Percentiles rank a stretch among this genome's conserved stretches.
Evolutionary conservation across 1,140 invertebrate genomes (phyloP).

Genomic region (Goniozus legneri): DNA sequence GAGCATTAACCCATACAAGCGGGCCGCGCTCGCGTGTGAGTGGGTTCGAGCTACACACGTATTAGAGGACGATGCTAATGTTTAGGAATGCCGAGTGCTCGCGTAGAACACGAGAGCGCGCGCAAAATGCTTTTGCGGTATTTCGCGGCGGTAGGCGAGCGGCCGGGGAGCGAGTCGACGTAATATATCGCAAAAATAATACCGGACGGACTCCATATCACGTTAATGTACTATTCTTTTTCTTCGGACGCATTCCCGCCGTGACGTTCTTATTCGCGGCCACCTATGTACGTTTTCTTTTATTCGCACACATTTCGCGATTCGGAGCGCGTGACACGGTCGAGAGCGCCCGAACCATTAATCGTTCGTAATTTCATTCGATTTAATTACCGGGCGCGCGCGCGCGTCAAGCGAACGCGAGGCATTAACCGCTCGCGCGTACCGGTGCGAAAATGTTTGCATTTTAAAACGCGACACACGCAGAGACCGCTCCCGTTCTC

Average conservation of each 20-base stretch:
- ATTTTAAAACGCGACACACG: conserved; percentile 38
- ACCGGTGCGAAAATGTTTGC: conserved; percentile 35
- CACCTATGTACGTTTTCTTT: no score
- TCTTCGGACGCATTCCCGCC: no score
- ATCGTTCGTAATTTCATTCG: conserved; percentile 46
- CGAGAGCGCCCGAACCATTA: conserved; percentile 31
- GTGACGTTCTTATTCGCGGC: neutral
- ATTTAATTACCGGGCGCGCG: conserved; percentile 40
- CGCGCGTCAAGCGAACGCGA: conserved; percentile 27
- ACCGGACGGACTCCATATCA: neutral
- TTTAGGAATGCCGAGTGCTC: conserved; percentile 18
- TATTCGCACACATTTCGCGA: conserved; percentile 16
- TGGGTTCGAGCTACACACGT: neutral
- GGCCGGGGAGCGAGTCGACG: conserved; percentile 7
- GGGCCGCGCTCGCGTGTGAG: conserved; percentile 1
- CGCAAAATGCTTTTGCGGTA: conserved; percentile 28
- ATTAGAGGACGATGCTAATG: conserved; percentile 21
- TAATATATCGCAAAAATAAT: neutral
- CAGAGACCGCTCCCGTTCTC: conserved; percentile 7
- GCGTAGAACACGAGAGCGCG: no score
- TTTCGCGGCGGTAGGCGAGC: conserved; percentile 17
- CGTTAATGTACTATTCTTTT: no score
- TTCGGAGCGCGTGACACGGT: conserved; percentile 22
- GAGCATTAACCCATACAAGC: conserved; percentile 41
- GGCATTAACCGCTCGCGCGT: conserved; percentile 38